Percentiles rank a stretch among this genome's conserved stretches.
phyloP scores from a whole-genome alignment of 2,888 invertebrate genomes.

The Dicyrtomina minuta region DNA sequence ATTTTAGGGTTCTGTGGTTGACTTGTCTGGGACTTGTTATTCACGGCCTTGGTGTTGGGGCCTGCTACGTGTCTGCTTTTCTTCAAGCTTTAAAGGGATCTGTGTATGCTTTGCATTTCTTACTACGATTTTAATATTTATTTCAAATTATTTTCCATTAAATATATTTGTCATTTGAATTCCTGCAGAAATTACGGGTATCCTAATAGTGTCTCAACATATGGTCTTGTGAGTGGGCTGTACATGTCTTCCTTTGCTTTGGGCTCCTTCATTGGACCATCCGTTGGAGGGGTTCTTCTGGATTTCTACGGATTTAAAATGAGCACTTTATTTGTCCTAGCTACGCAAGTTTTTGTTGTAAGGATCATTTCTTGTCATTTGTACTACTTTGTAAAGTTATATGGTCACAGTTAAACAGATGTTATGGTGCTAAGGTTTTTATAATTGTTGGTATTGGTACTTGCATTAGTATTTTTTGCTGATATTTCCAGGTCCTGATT shows the following conservation, averaged over 20 bases:
- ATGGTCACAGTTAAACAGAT: too few species aligned
- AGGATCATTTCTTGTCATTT: too few species aligned
- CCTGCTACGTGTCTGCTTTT: constrained; percentile 76
- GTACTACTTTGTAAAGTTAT: too few species aligned
- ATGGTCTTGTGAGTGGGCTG: constrained; percentile 82
- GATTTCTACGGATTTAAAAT: constrained; percentile 62
- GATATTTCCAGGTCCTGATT: too few species aligned
- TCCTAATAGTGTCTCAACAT: constrained; percentile 82
- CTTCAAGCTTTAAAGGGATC: constrained; percentile 77
- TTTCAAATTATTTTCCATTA: too few species aligned
- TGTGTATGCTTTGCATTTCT: constrained; percentile 64
- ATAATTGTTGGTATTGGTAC: too few species aligned
- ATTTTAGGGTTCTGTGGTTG: constrained; percentile 59
- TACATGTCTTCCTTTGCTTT: constrained; percentile 77
- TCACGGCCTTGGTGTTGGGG: constrained; percentile 80
- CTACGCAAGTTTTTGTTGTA: constrained; percentile 68
- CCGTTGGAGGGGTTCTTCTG: constrained; percentile 54
- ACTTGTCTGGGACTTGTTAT: constrained; percentile 71
- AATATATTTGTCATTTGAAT: background rate
- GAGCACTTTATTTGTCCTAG: constrained; percentile 71
- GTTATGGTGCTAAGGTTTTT: too few species aligned
- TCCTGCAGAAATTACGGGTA: constrained; percentile 69
- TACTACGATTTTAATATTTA: background rate
- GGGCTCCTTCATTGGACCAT: constrained; percentile 56
- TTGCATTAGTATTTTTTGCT: too few species aligned